These are phyloP conservation scores for Drosophila eohydei DNA, from an alignment of 2,888 invertebrate genomes.

Conservation along the genomic window DNA sequence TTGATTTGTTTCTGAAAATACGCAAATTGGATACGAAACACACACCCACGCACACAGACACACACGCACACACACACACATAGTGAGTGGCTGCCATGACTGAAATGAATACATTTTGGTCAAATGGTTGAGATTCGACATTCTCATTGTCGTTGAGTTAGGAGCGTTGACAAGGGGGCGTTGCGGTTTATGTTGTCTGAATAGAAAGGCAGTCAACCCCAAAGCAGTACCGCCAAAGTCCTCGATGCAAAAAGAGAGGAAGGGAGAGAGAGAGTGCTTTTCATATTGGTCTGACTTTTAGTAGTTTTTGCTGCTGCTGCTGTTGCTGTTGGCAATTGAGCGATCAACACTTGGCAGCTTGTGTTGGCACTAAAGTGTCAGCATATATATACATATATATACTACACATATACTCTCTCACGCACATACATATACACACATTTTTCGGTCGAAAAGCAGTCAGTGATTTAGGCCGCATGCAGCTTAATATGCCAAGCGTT, in stretches of 20 bases:
- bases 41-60: slow-evolving; percentile 28
- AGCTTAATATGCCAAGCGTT: slow-evolving; percentile 60
- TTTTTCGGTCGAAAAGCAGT: not conserved
- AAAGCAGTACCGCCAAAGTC: slow-evolving; percentile 3
- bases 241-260: not conserved
- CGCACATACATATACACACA: not conserved
- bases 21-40: slow-evolving; percentile 74
- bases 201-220: slow-evolving; percentile 29
- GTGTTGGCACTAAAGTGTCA: slow-evolving; percentile 73
- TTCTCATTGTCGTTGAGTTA: slow-evolving; percentile 36
- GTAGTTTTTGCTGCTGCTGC: slow-evolving; percentile 53
- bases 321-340: slow-evolving; percentile 52
- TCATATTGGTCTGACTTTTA: slow-evolving; percentile 59
- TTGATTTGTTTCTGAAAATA: slow-evolving; percentile 78
- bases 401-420: too few species aligned
- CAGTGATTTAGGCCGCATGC: slow-evolving; percentile 63
- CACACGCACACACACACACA: slow-evolving; percentile 20
- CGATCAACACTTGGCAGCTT: slow-evolving; percentile 77
- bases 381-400: slow-evolving; percentile 43
- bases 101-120: slow-evolving; percentile 75
- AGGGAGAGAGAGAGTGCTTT: not conserved
- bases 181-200: slow-evolving; percentile 72
- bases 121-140: slow-evolving; percentile 57
- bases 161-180: slow-evolving; percentile 47
- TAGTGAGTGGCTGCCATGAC: slow-evolving; percentile 37